Conservation (phyloP, 1,140 invertebrate genomes). For the Drosophila littoralis region DNA sequence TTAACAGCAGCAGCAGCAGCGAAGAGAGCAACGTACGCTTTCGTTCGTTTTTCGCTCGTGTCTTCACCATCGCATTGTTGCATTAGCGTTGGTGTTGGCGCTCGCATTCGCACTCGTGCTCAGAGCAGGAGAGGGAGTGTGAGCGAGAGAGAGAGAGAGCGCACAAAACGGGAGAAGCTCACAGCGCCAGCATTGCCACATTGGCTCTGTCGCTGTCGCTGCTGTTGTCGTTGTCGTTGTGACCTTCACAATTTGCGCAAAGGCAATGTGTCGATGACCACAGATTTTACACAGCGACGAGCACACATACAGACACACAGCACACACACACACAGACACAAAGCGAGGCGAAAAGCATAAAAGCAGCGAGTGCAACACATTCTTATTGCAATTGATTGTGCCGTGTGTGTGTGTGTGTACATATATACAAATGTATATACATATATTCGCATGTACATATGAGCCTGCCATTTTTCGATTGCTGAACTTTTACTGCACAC, state of each 20-base stretch:
- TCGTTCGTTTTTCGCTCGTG: conserved; percentile 57
- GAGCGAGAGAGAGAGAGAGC: conserved; percentile 17
- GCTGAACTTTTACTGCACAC: conserved; percentile 36
- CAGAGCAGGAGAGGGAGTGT: not conserved
- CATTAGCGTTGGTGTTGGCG: conserved; percentile 24
- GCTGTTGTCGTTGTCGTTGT: conserved; percentile 78
- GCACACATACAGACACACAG: conserved; percentile 50
- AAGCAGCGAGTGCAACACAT: conserved; percentile 73
- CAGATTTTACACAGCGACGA: conserved; percentile 79
- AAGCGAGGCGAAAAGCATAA: conserved; percentile 55
- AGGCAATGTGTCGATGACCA: conserved; percentile 85
- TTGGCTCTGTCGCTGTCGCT: conserved; percentile 26
- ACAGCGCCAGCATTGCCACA: conserved; percentile 67
- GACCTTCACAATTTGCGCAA: conserved; percentile 85
- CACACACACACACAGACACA: conserved; percentile 25
- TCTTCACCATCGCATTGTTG: conserved; percentile 38
- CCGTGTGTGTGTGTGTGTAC: conserved; percentile 14
- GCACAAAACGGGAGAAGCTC: conserved; percentile 33
- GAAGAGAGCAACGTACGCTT: conserved; percentile 67
- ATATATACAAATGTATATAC: conserved; percentile 3
- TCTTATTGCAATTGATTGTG: conserved; percentile 76
- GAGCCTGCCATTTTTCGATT: conserved; percentile 45
- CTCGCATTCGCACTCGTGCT: conserved; percentile 7
- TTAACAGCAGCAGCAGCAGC: conserved; percentile 5
- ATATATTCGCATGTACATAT: not conserved